Evolutionary conservation across 1,140 invertebrate species (phyloP).

Genomic region (Aphis craccivora): DNA sequence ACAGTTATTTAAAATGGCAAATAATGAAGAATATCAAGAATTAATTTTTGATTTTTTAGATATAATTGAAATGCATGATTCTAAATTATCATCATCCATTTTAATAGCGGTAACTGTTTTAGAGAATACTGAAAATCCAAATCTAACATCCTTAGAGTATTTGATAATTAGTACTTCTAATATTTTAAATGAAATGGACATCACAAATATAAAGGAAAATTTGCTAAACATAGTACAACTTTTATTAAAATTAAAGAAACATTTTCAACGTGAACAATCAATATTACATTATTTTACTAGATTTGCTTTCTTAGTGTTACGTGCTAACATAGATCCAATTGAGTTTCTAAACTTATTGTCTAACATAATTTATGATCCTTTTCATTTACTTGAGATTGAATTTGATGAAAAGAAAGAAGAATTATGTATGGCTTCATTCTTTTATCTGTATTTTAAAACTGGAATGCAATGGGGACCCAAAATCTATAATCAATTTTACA

Average conservation of each 20-base stretch:
- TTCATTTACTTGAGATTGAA: constrained; percentile 38
- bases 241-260: constrained; percentile 29
- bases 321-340: not conserved
- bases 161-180: constrained; percentile 11
- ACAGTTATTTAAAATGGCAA: constrained; percentile 5
- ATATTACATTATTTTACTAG: constrained; percentile 29
- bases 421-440: constrained; percentile 33
- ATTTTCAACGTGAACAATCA: not conserved
- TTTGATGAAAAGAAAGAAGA: constrained; percentile 18
- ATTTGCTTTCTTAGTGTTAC: constrained; percentile 17
- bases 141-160: not conserved
- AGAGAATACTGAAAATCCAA: constrained; percentile 19
- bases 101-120: not conserved
- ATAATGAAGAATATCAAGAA: not conserved
- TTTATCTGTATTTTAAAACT: constrained; percentile 33
- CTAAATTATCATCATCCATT: not conserved
- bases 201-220: not conserved
- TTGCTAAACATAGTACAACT: not conserved
- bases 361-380: constrained; percentile 19
- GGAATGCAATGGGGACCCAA: constrained; percentile 23
- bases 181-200: not conserved
- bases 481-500: constrained; percentile 18
- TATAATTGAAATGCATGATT: not conserved
- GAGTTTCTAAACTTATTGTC: not conserved
- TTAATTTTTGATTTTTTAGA: constrained; percentile 37